phyloP scores from a whole-genome alignment of 2,113 vertebrate species.

The Galbula dea region DNA sequence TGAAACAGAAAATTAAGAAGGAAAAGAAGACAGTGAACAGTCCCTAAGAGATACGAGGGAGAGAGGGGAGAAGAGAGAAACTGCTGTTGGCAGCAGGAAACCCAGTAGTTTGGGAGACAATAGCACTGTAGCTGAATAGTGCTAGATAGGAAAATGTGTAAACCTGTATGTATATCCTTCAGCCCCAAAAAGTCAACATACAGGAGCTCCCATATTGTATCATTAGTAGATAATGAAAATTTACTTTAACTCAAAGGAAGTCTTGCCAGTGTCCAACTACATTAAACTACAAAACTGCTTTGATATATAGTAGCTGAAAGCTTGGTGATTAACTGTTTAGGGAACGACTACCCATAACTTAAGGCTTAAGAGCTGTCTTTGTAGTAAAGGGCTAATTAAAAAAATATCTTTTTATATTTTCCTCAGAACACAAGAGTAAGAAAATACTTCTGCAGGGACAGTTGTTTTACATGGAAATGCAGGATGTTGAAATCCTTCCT shows the following conservation, averaged over 20 bases:
- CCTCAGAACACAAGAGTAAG: not conserved
- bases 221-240: not conserved
- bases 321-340: not conserved
- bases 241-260: not conserved
- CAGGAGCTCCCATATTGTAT: not conserved
- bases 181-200: not conserved
- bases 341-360: not conserved
- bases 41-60: not conserved
- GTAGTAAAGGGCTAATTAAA: not conserved
- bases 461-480: not conserved
- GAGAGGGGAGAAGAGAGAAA: not conserved
- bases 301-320: not conserved
- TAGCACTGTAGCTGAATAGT: not conserved
- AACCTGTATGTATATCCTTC: not conserved
- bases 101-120: not conserved
- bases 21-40: not conserved
- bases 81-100: not conserved
- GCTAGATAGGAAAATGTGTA: not conserved
- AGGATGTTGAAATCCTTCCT: not conserved
- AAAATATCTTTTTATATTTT: not conserved
- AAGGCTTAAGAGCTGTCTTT: not conserved
- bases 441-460: not conserved
- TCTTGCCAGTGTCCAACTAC: not conserved
- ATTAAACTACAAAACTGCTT: not conserved
- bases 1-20: not conserved